Percentiles rank a stretch among this genome's conserved stretches.
phyloP scores from a whole-genome alignment of 2,888 invertebrate genomes.

The Dryobota labecula region DNA sequence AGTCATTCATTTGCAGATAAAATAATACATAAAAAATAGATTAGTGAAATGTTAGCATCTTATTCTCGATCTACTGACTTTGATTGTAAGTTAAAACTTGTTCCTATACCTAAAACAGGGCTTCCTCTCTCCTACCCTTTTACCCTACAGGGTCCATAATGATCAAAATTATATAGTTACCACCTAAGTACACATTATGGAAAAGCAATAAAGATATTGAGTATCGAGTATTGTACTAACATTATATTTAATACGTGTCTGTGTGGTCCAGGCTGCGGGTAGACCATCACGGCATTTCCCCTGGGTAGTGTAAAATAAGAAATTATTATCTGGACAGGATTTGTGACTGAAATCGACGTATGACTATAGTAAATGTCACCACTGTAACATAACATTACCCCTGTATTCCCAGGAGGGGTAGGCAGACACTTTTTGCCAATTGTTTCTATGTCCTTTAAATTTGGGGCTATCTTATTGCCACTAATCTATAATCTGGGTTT shows the following conservation, averaged over 20 bases:
- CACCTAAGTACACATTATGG: no score
- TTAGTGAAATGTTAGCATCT: no score
- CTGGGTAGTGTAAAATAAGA: not conserved
- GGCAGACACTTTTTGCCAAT: not conserved
- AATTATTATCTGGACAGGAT: constrained; percentile 1
- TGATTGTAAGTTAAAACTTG: no score
- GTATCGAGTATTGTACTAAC: no score
- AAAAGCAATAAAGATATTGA: no score
- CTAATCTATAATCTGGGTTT: not conserved
- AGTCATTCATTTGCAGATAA: no score
- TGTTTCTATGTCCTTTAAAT: not conserved
- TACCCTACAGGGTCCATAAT: no score
- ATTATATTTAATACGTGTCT: constrained; percentile 38
- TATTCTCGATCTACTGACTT: no score
- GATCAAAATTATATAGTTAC: no score
- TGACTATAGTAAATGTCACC: not conserved
- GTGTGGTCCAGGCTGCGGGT: constrained; percentile 34
- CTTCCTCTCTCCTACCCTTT: no score
- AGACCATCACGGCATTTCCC: constrained; percentile 34
- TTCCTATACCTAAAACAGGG: no score
- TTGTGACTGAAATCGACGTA: not conserved
- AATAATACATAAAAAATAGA: no score
- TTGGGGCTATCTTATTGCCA: not conserved
- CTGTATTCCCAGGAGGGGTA: not conserved
- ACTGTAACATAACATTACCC: not conserved